Evolutionary conservation across 2,113 vertebrate species (phyloP).

Genomic region (Lampris incognitus): DNA sequence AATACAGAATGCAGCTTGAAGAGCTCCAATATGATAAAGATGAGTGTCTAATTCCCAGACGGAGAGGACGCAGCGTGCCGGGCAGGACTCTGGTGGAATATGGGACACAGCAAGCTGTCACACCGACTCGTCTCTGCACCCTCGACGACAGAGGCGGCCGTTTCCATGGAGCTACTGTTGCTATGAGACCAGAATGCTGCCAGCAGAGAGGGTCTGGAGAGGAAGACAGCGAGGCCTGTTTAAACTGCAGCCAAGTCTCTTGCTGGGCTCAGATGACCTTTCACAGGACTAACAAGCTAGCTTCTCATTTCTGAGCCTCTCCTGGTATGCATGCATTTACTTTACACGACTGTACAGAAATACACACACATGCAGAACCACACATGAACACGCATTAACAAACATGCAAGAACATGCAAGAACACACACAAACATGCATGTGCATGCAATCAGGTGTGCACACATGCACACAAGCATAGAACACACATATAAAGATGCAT

Average conservation of each 20-base stretch:
- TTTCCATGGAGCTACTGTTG: conserved; percentile 82
- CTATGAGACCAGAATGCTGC: conserved; percentile 77
- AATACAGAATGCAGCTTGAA: conserved; percentile 6
- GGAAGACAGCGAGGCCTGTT: conserved; percentile 68
- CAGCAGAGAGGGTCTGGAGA: conserved; percentile 37
- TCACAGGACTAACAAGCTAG: conserved; percentile 39
- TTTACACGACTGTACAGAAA: not conserved
- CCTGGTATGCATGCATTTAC: not conserved
- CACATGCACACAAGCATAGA: not conserved
- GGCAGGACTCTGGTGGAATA: conserved; percentile 66
- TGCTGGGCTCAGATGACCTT: conserved; percentile 65
- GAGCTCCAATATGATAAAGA: conserved; percentile 22
- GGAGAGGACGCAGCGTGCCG: conserved; percentile 28
- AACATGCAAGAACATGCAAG: not conserved
- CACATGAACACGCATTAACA: not conserved
- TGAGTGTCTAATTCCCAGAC: conserved; percentile 15
- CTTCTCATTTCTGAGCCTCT: conserved; percentile 1
- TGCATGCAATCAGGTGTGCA: not conserved
- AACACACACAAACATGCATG: not conserved
- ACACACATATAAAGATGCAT: not conserved
- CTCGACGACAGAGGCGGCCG: conserved; percentile 64
- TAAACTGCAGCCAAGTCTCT: conserved; percentile 66
- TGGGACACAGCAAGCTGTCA: conserved; percentile 76
- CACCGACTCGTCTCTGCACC: conserved; percentile 45
- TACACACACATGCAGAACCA: not conserved